Conservation (phyloP, 1,140 invertebrate genomes). For the Dendrolimus punctatus region DNA sequence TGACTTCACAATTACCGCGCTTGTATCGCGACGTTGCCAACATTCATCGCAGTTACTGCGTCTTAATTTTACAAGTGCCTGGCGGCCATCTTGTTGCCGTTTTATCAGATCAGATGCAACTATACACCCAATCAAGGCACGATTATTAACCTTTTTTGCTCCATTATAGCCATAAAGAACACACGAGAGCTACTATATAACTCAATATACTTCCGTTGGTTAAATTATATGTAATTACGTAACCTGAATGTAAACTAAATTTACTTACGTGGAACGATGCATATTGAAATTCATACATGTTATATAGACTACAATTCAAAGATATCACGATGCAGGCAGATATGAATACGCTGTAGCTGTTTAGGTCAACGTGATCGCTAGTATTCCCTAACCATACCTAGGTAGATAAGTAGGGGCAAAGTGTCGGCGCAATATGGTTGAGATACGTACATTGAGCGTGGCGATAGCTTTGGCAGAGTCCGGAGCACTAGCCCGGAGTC, state of each 20-base stretch:
- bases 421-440: slow-evolving; percentile 64
- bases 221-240: neutral
- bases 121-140: slow-evolving; percentile 12
- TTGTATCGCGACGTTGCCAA: slow-evolving; percentile 59
- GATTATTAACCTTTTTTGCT: slow-evolving; percentile 5
- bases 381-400: slow-evolving; percentile 41
- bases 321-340: neutral
- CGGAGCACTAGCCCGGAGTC: slow-evolving; percentile 40
- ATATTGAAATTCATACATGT: too few relatives aligned
- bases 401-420: slow-evolving; percentile 31
- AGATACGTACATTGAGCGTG: slow-evolving; percentile 61
- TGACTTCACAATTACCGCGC: slow-evolving; percentile 24
- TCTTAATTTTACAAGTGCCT: slow-evolving; percentile 52
- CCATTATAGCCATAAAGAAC: too few relatives aligned
- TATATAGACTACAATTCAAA: too few relatives aligned
- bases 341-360: slow-evolving; percentile 21
- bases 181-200: too few relatives aligned
- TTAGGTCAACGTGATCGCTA: slow-evolving; percentile 33
- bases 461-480: slow-evolving; percentile 40
- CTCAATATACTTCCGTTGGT: neutral
- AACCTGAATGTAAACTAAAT: neutral
- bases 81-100: slow-evolving; percentile 57
- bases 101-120: slow-evolving; percentile 23
- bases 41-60: slow-evolving; percentile 48
- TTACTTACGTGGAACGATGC: neutral